phyloP scores from a whole-genome alignment of 2,888 invertebrate species.

The Mythimna pallens region DNA sequence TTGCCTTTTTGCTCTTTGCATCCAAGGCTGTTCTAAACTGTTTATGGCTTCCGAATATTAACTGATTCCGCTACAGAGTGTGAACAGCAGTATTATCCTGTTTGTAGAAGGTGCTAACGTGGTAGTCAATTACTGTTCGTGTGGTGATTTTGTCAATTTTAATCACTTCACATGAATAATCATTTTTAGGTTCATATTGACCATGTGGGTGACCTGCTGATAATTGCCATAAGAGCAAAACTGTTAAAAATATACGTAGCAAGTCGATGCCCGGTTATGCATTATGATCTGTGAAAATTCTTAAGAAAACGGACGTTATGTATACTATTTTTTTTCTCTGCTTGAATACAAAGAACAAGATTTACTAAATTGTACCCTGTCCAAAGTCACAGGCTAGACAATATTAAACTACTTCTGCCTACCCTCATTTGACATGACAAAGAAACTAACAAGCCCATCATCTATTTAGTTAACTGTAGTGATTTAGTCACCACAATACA shows the following conservation, averaged over 20 bases:
- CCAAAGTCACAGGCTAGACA: constrained; percentile 5
- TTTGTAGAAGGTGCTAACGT: background rate
- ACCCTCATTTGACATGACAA: constrained; percentile 38
- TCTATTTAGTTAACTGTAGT: constrained; percentile 38
- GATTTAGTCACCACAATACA: constrained; percentile 27
- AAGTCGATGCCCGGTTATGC: too few species aligned
- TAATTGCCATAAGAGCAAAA: background rate
- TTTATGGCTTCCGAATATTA: background rate
- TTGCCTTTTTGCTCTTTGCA: background rate
- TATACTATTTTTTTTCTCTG: background rate
- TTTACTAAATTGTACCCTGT: constrained; percentile 11
- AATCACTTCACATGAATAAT: background rate
- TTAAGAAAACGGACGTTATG: background rate
- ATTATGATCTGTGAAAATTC: background rate
- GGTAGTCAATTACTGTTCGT: too few species aligned
- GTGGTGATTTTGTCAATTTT: too few species aligned
- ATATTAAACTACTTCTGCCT: constrained; percentile 17
- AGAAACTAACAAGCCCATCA: constrained; percentile 45
- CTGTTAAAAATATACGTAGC: background rate
- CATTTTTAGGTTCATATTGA: background rate
- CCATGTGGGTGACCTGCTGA: background rate
- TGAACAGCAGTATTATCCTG: too few species aligned
- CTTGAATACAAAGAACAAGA: constrained; percentile 15
- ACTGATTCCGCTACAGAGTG: background rate
- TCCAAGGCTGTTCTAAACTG: background rate